A percentile compares a stretch with the other conserved stretches of the same genome.
Evolutionary conservation across 2,797 vertebrate species (phyloP).

Genomic region (Epinephelus malabaricus): DNA sequence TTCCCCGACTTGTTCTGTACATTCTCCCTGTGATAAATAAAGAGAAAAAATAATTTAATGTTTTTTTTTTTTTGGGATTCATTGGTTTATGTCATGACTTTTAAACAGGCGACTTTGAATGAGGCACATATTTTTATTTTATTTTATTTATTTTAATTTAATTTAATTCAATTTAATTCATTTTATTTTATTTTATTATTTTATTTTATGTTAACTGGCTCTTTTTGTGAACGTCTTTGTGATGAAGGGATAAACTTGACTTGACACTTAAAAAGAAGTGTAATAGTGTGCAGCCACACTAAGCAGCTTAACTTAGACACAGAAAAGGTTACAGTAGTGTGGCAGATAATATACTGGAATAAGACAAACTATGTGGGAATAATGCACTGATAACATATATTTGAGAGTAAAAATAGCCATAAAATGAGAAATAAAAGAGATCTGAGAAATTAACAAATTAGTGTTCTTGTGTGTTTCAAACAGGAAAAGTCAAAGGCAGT

Average conservation of each 20-base stretch:
- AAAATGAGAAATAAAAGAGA: background rate
- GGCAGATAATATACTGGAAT: background rate
- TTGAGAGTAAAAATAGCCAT: background rate
- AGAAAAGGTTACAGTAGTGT: background rate
- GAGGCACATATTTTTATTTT: too few relatives aligned
- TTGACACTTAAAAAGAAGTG: too few relatives aligned
- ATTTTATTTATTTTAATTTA: too few relatives aligned
- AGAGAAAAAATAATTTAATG: too few relatives aligned
- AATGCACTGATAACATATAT: background rate
- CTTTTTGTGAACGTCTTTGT: too few relatives aligned
- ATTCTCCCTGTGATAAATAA: too few relatives aligned
- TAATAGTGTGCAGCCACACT: background rate
- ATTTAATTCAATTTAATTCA: too few relatives aligned
- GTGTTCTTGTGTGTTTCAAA: background rate
- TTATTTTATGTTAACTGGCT: too few relatives aligned
- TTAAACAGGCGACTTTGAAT: background rate
- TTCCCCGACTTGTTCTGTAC: too few relatives aligned
- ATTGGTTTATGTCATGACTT: background rate
- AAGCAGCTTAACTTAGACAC: background rate
- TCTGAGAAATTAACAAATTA: background rate
- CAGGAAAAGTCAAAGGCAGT: background rate
- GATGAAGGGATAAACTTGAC: too few relatives aligned
- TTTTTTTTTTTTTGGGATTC: background rate
- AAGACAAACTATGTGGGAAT: background rate
- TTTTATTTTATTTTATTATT: too few relatives aligned